Percentiles rank a stretch among this genome's conserved stretches.
Conservation (phyloP, 2,797 vertebrate species). For the Gymnocypris eckloni region DNA sequence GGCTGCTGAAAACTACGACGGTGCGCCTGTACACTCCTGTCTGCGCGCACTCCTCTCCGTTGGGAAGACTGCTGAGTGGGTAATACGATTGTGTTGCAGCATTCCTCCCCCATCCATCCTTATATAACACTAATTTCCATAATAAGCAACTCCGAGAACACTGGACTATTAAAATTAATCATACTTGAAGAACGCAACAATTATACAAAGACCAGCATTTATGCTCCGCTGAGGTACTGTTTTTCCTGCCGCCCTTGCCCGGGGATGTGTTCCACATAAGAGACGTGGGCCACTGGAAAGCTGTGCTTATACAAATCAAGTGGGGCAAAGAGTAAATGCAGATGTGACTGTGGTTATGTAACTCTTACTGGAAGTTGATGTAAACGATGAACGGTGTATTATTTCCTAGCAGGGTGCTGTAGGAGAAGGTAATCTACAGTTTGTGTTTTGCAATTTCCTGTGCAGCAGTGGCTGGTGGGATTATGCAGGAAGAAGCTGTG, state of each 20-base stretch:
- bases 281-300: neutral
- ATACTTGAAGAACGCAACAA: conserved; percentile 62
- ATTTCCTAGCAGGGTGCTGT: conserved; percentile 24
- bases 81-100: conserved; percentile 65
- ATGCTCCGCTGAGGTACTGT: conserved; percentile 47
- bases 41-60: conserved; percentile 40
- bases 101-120: conserved; percentile 54
- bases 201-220: conserved; percentile 61
- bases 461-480: conserved; percentile 26
- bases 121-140: conserved; percentile 67
- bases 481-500: conserved; percentile 30
- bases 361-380: conserved; percentile 28
- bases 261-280: conserved; percentile 41
- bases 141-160: conserved; percentile 56
- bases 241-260: conserved; percentile 28
- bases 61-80: conserved; percentile 61
- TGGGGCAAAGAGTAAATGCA: conserved; percentile 36
- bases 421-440: conserved; percentile 27
- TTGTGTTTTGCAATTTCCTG: conserved; percentile 45
- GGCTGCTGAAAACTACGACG: conserved; percentile 42
- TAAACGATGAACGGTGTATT: conserved; percentile 31
- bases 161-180: conserved; percentile 58
- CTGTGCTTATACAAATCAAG: conserved; percentile 33
- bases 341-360: conserved; percentile 12
- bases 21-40: conserved; percentile 17